Evolutionary conservation across 2,888 invertebrate genomes (phyloP), one percentile per base, ranked within the genome.

Genomic region (Eucera pruinosa): DNA sequence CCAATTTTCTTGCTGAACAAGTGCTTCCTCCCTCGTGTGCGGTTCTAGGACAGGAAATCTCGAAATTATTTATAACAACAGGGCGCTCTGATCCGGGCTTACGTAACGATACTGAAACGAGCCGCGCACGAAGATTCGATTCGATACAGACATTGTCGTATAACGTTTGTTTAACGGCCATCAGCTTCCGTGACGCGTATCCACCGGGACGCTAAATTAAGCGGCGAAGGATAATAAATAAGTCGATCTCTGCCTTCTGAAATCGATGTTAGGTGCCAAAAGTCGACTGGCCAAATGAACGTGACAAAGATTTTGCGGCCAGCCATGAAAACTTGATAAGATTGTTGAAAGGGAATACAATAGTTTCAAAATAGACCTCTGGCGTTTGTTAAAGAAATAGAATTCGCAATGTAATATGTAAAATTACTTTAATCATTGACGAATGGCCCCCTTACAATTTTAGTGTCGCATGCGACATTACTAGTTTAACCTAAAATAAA

Each of bases 181-280:
- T 54, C 52, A 52, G 73, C 50, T 75, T 73, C 65, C 75, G 73
- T 75, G 62, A 65, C 65, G 65, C 75, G 74, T 73, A 13, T 65
- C 55, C 58, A 33, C 52, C 1, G 13, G 33, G 13, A 27, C 43
- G 52, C 74, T 75, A 75, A 65, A 73, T 75, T 75, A 73, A 75
- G 73, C 73, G 52, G 9, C 58, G 75, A 65, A 57, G 66, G 60
- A 74, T 74, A 76, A 76, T 76, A 76, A 76, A 76, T 76, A 74
- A 61, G 66, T 61, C 58, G 68, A 73, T 62, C 61, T 15, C 11
- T 20, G 18, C 25, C 43, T 61, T 66, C 47, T 48, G 54, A 57
- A 36, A 66, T 55, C 33, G 54, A n/a, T n/a, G n/a, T 33, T 18
- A 23, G 18, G 15, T 73, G 75, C 75, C 75, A 76, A 66, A 25